Percentiles rank a stretch among this genome's conserved stretches.
Evolutionary conservation across 2,113 vertebrate species (phyloP).

Genomic region (Prunella fulvescens): DNA sequence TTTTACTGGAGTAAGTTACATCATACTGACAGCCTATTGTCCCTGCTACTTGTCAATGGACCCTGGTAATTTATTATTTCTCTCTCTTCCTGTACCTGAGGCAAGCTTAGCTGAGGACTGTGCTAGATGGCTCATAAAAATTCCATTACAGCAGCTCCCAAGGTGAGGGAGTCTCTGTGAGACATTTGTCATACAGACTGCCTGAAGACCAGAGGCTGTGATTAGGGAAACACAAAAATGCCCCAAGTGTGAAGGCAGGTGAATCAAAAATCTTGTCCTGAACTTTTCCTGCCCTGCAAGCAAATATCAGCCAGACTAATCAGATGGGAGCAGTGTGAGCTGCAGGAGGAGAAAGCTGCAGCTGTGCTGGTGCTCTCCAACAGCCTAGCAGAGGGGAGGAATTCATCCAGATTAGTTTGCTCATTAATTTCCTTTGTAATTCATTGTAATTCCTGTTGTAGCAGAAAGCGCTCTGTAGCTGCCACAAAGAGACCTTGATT

Average conservation of each 20-base stretch:
- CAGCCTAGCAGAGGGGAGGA: background rate
- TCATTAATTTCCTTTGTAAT: background rate
- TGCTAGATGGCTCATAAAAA: background rate
- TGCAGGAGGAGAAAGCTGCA: background rate
- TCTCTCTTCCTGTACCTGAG: background rate
- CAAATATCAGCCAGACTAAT: background rate
- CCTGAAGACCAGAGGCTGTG: background rate
- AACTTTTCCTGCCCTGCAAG: background rate
- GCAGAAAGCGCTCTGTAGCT: background rate
- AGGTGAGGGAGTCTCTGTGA: background rate
- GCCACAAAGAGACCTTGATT: background rate
- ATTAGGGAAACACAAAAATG: background rate
- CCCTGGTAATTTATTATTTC: background rate
- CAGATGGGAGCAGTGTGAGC: background rate
- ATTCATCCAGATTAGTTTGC: background rate
- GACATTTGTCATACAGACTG: background rate
- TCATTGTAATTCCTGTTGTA: background rate
- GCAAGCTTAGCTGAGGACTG: background rate
- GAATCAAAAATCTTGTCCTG: background rate
- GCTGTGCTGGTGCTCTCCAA: background rate
- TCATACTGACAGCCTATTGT: conserved; percentile 1
- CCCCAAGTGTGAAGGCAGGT: background rate
- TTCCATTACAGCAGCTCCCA: background rate
- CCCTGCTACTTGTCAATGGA: background rate
- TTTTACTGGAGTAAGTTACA: background rate